Evolutionary conservation across 1,140 invertebrate species (phyloP).

Genomic region (Potamilus streckersoni): DNA sequence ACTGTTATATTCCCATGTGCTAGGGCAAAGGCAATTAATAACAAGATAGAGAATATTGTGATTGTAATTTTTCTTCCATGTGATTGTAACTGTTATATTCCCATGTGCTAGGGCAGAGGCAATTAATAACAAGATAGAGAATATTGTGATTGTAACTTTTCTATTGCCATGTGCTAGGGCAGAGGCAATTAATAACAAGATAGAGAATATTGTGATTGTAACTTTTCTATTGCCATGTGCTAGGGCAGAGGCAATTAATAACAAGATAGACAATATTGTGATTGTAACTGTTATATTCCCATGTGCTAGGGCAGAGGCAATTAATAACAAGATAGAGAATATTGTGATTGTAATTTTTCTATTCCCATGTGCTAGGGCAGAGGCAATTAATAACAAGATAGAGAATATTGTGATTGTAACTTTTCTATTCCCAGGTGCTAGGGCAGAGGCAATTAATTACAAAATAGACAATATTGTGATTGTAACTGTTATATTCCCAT

Average conservation of each 20-base stretch:
- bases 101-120: slow-evolving; percentile 29
- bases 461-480: too few species aligned
- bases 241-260: not conserved
- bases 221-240: slow-evolving; percentile 24
- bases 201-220: too few species aligned
- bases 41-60: too few species aligned
- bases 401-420: too few species aligned
- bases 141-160: too few species aligned
- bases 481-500: slow-evolving; percentile 5
- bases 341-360: too few species aligned
- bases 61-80: too few species aligned
- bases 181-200: not conserved
- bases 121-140: too few species aligned
- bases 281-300: not conserved
- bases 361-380: slow-evolving; percentile 29
- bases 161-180: slow-evolving; percentile 27
- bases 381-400: not conserved
- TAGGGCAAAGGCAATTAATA: slow-evolving; percentile 16
- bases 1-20: slow-evolving; percentile 23
- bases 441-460: not conserved
- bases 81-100: too few species aligned
- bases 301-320: slow-evolving; percentile 29
- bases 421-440: slow-evolving; percentile 27
- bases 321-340: too few species aligned
- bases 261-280: too few species aligned